These are phyloP conservation scores for Pseudeuparius sepicola DNA, from an alignment of 2,888 invertebrate genomes.

Conservation along the genomic window DNA sequence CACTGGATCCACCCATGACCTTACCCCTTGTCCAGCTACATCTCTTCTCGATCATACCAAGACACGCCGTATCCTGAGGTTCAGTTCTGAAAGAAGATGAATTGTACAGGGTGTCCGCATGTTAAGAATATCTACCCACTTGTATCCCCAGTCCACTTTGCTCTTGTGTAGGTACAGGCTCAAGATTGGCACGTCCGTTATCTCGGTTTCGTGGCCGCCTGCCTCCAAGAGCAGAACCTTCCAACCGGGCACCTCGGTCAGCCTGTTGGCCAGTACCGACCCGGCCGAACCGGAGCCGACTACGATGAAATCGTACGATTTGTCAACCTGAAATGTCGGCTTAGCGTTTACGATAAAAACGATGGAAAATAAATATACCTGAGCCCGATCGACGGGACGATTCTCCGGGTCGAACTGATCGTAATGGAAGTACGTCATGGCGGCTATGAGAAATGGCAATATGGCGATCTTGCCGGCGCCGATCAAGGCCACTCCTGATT, in stretches of 20 bases:
- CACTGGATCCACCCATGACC: slow-evolving; percentile 77
- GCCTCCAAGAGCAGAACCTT: slow-evolving; percentile 73
- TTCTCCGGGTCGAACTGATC: slow-evolving; percentile 79
- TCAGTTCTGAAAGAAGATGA: slow-evolving; percentile 57
- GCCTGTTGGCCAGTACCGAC: slow-evolving; percentile 69
- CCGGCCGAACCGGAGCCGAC: slow-evolving; percentile 82
- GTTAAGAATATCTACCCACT: slow-evolving; percentile 42
- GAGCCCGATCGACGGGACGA: slow-evolving; percentile 44
- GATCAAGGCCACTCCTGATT: slow-evolving; percentile 58
- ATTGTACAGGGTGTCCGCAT: neutral
- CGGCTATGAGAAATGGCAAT: slow-evolving; percentile 63
- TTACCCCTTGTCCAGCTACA: slow-evolving; percentile 89
- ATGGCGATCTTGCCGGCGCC: slow-evolving; percentile 65
- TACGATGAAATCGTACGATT: slow-evolving; percentile 73
- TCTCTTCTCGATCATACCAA: slow-evolving; percentile 74
- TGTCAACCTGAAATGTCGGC: too few species aligned
- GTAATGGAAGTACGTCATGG: slow-evolving; percentile 74
- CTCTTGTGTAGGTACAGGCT: slow-evolving; percentile 83
- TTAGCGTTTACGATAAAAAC: slow-evolving; percentile 46
- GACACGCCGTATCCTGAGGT: slow-evolving; percentile 72
- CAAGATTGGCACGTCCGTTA: slow-evolving; percentile 77
- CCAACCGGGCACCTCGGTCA: slow-evolving; percentile 70
- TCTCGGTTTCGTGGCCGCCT: slow-evolving; percentile 79
- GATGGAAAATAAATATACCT: too few species aligned
- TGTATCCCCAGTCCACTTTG: slow-evolving; percentile 84